A percentile compares a stretch with the other conserved stretches of the same genome.
These are phyloP conservation scores for Rutpela maculata DNA, from an alignment of 2,888 invertebrate species.

Conservation along the genomic window DNA sequence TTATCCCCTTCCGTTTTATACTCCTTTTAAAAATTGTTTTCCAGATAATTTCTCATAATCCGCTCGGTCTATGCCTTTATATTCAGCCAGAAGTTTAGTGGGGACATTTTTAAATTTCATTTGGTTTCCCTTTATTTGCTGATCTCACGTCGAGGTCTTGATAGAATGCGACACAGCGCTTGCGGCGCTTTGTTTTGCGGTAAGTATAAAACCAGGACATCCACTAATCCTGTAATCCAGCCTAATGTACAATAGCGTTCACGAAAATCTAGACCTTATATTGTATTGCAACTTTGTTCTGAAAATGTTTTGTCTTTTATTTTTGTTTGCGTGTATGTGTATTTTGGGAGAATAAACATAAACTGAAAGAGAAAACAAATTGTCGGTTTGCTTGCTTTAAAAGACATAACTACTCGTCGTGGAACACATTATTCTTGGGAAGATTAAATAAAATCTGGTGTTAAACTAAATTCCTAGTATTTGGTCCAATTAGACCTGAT, in stretches of 20 bases:
- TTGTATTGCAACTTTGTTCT: constrained; percentile 1
- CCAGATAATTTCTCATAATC: constrained; percentile 2
- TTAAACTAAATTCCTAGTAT: too few relatives aligned
- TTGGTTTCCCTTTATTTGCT: constrained; percentile 46
- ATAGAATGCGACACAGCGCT: constrained; percentile 23
- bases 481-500: too few relatives aligned
- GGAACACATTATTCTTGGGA: too few relatives aligned
- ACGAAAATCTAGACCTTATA: constrained; percentile 1
- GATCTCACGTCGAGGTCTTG: constrained; percentile 39
- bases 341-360: not conserved
- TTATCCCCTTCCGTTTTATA: constrained; percentile 1
- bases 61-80: not conserved
- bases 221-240: constrained; percentile 53
- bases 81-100: not conserved
- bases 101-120: constrained; percentile 44
- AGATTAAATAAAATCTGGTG: too few relatives aligned
- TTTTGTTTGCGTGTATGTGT: constrained; percentile 1
- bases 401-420: not conserved
- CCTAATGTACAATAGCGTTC: constrained; percentile 28
- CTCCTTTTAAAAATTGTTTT: constrained; percentile 12
- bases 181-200: constrained; percentile 51
- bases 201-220: constrained; percentile 42
- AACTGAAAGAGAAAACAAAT: not conserved
- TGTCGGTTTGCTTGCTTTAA: not conserved
- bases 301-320: constrained; percentile 14